Base-by-base conservation (phyloP, 2,888 invertebrate species). In the Hypena proboscidalis region DNA sequence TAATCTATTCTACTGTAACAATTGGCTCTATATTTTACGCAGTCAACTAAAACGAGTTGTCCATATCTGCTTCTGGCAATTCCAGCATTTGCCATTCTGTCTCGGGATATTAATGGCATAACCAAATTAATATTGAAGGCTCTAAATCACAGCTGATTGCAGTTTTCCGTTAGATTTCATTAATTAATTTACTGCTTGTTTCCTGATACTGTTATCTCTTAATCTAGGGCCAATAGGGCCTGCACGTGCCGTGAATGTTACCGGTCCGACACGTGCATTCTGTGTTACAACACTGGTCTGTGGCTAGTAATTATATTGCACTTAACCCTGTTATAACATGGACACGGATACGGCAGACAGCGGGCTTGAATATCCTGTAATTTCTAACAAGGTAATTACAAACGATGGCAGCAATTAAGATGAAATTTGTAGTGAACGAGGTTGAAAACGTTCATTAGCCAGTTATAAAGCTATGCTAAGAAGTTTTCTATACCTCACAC, bases 101-200 rank as follows among this genome's bases (percentile, higher is more conserved):
- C 17, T 11, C 20, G 4, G 14, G 10, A 15, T 27, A 37, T 29
- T 23, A 20, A 38, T 33, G 26, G 22, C 17, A 9, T 3, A 27
- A 7, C n/a, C 8, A 15, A 20, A 39, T 34, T 34, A 20, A 39
- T 39, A 34, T 10, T 26, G 30, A 19, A 30, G 17, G 29, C 30
- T 14, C 29, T 38, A 38, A 44, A 39, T 39, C 17, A 20, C 21
- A 0, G 7, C 7, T 34, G 19, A 25, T 34, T 15, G 11, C 44
- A 4, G 30, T 10, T 7, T 29, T 27, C 19, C 32, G 21, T 27
- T 29, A 36, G 11, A 29, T 44, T 29, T 29, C 34, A 34, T 45
- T 39, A 34, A 29, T 33, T 45, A 45, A 45, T 39, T 39, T 38
- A 39, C 32, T 21, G 8, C 1, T 31, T 20, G 25, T 26, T 15